Percentiles rank a stretch among this genome's conserved stretches.
Conservation (phyloP, 1,140 invertebrate species). For the Dolichoris vasculosae region DNA sequence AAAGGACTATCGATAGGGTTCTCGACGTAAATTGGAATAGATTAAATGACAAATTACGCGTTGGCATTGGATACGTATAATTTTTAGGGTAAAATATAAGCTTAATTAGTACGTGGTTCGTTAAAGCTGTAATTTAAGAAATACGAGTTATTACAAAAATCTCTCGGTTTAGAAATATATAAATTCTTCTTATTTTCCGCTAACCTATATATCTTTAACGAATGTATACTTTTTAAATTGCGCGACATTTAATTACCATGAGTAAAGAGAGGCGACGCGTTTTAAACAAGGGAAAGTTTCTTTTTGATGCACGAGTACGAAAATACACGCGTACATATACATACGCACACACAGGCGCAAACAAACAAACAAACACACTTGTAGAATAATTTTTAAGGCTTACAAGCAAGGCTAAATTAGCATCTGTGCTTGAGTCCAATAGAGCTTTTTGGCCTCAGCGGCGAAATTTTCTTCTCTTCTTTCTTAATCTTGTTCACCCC, state of each 20-base stretch:
- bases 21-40: conserved; percentile 58
- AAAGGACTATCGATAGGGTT: too few species aligned
- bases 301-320: conserved; percentile 4
- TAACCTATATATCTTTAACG: conserved; percentile 15
- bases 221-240: conserved; percentile 66
- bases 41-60: conserved; percentile 56
- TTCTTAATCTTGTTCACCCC: neutral
- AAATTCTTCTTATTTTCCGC: neutral
- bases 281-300: conserved; percentile 12
- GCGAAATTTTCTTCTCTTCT: neutral
- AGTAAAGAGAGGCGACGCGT: conserved; percentile 66
- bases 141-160: neutral
- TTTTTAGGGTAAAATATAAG: too few species aligned
- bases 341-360: neutral
- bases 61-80: too few species aligned
- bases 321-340: neutral
- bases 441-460: neutral
- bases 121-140: too few species aligned
- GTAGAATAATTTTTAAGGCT: neutral
- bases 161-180: neutral
- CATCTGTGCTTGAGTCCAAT: conserved; percentile 47
- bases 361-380: neutral
- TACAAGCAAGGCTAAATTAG: conserved; percentile 56
- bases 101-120: neutral
- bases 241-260: conserved; percentile 71